These are phyloP conservation scores for Rallus crepitans DNA, from an alignment of 2,797 vertebrate genomes.

Conservation along the genomic window DNA sequence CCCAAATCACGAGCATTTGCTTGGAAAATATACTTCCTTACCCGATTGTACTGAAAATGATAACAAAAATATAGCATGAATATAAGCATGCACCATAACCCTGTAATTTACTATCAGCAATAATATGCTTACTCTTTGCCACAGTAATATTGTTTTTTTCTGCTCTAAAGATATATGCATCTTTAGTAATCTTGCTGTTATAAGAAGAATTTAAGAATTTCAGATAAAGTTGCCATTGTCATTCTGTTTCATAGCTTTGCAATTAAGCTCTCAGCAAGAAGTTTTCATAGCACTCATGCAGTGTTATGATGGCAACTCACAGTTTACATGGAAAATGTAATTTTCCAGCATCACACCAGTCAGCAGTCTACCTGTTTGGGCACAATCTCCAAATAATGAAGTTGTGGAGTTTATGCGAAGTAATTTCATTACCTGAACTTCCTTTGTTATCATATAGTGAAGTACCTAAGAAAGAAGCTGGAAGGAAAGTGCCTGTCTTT, in stretches of 20 bases:
- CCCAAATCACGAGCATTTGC: not conserved
- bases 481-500: not conserved
- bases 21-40: not conserved
- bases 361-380: not conserved
- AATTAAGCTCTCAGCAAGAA: not conserved
- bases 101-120: not conserved
- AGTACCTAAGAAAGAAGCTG: not conserved
- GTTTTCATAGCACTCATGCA: not conserved
- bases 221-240: not conserved
- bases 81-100: accelerated
- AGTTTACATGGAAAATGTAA: not conserved
- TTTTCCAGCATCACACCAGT: not conserved
- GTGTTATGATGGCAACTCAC: not conserved
- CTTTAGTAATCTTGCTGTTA: not conserved
- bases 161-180: not conserved
- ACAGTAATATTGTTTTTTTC: not conserved
- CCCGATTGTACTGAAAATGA: not conserved
- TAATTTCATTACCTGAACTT: not conserved
- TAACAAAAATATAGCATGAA: not conserved
- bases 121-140: not conserved
- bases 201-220: not conserved
- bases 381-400: not conserved
- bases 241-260: not conserved
- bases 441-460: not conserved
- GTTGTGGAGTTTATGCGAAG: not conserved